Evolutionary conservation across 2,113 vertebrate genomes (phyloP).

Genomic region (Phalacrocorax brasilianus): DNA sequence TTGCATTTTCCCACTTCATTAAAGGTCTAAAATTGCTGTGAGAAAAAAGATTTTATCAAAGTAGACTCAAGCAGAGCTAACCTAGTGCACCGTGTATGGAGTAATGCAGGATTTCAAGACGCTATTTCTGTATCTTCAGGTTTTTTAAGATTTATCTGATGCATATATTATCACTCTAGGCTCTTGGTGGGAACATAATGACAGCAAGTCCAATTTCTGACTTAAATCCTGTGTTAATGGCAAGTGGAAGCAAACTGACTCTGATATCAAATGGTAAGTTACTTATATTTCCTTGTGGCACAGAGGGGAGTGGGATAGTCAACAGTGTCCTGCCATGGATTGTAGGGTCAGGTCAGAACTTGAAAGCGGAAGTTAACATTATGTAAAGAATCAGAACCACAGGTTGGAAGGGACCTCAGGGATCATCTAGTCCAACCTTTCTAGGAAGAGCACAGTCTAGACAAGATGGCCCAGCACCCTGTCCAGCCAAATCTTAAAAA

Average conservation of each 20-base stretch:
- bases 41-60: not conserved
- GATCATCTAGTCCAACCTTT: too few relatives aligned
- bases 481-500: too few relatives aligned
- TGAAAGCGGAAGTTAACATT: not conserved
- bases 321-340: not conserved
- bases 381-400: not conserved
- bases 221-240: constrained; percentile 96
- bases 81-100: not conserved
- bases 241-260: constrained; percentile 81
- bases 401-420: too few relatives aligned
- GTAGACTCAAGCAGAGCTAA: not conserved
- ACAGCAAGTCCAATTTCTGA: constrained; percentile 98
- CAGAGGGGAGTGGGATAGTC: not conserved
- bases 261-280: constrained; percentile 84
- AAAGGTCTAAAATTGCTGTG: not conserved
- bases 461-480: too few relatives aligned
- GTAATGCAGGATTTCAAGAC: not conserved
- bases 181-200: constrained; percentile 95
- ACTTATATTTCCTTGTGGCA: not conserved
- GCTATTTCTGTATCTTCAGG: not conserved
- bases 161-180: constrained; percentile 69
- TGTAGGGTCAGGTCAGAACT: not conserved
- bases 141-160: not conserved
- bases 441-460: too few relatives aligned
- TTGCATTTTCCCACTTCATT: not conserved